phyloP scores from a whole-genome alignment of 2,888 invertebrate genomes.

The Rhingia campestris region DNA sequence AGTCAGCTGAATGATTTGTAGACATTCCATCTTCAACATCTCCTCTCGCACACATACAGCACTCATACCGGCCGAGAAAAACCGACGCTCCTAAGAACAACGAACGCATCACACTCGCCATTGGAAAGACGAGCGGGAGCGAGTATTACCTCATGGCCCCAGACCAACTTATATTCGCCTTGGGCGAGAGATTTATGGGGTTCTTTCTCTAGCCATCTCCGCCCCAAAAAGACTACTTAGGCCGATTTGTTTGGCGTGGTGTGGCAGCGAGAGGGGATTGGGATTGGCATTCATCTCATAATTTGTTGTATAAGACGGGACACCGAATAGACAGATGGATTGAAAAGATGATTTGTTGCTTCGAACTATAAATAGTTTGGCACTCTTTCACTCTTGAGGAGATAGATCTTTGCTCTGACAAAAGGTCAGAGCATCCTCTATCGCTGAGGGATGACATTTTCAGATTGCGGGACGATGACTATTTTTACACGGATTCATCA shows the following conservation, averaged over 20 bases:
- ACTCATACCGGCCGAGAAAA: constrained; percentile 11
- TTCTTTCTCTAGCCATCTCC: constrained; percentile 19
- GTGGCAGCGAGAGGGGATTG: neutral
- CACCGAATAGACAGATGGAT: constrained; percentile 72
- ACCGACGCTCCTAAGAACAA: constrained; percentile 6
- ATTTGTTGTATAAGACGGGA: constrained; percentile 71
- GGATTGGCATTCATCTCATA: constrained; percentile 56
- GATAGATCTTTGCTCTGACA: constrained; percentile 13
- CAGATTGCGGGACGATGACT: constrained; percentile 37
- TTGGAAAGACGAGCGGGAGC: constrained; percentile 19
- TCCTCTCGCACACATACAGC: constrained; percentile 23
- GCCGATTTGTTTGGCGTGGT: constrained; percentile 13
- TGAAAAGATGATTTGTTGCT: constrained; percentile 71
- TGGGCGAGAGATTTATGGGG: constrained; percentile 50
- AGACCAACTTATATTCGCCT: constrained; percentile 41
- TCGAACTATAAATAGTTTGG: constrained; percentile 57
- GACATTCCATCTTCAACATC: constrained; percentile 79
- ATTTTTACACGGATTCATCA: constrained; percentile 53
- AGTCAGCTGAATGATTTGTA: constrained; percentile 81
- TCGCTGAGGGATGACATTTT: constrained; percentile 57
- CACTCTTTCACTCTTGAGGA: neutral
- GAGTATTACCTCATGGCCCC: constrained; percentile 38
- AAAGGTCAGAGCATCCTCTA: constrained; percentile 66
- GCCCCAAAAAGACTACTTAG: constrained; percentile 28
- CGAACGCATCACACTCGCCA: neutral